A percentile compares a stretch with the other conserved stretches of the same genome.
Evolutionary conservation across 2,113 vertebrate species (phyloP).

Genomic region (Eulemur macaco): DNA sequence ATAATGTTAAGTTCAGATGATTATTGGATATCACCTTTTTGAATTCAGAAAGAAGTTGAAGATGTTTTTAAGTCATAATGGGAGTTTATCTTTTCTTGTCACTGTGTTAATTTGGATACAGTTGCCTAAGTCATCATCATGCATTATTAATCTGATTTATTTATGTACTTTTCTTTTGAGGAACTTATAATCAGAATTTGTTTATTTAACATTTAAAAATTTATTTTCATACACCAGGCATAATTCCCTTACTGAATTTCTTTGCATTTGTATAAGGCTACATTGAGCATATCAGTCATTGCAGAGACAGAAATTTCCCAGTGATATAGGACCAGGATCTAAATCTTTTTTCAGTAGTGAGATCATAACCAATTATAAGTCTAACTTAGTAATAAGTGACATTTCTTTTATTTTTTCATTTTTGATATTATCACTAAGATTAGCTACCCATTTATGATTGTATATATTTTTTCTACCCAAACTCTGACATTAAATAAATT

Average conservation of each 20-base stretch:
- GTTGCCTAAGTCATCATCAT: neutral
- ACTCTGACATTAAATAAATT: neutral
- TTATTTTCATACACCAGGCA: neutral
- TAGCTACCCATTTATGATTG: neutral
- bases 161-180: constrained; percentile 3
- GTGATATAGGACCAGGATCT: neutral
- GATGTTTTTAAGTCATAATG: neutral
- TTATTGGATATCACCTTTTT: neutral
- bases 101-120: neutral
- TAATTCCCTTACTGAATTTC: neutral
- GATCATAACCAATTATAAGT: neutral
- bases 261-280: neutral
- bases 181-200: neutral
- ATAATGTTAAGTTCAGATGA: neutral
- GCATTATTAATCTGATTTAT: neutral
- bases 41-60: constrained; percentile 7
- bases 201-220: neutral
- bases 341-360: neutral
- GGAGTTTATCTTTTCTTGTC: neutral
- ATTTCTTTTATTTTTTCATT: neutral
- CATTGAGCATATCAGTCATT: neutral
- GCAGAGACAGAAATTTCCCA: constrained; percentile 7
- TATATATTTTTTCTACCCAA: neutral
- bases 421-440: neutral
- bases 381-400: neutral